Base-by-base conservation (phyloP, 1,140 invertebrate species). In the Pseudoatta argentina region DNA sequence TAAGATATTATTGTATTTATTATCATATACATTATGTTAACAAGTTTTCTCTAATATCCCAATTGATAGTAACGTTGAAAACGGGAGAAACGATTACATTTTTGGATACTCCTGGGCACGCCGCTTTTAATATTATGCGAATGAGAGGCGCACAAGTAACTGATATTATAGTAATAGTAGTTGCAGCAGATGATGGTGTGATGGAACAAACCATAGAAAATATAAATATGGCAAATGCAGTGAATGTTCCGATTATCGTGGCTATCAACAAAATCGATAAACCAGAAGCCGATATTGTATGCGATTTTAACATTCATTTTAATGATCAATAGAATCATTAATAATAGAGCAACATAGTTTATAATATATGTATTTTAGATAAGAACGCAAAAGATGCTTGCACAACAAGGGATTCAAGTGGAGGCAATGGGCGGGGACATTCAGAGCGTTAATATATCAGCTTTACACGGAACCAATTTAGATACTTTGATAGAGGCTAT, bases 191-290 rank as follows among this genome's bases (percentile, higher is more conserved):
- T 95, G 99, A 99, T 96, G 99, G 99, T 57, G 98, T 99, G 0
- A 99, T 99, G 98, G 98, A 99, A 86, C 99, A 99, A 96, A 99
- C 99, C 0, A 92, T 97, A 4, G 97, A 98, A 95, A 98, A 97
- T 57, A 97, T 98, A 51, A 91, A 96, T 87, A 97, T 98, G 97
- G 97, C 98, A 0, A 96, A 96, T 92, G 96, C 97, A 88, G 97
- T 97, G 3, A 96, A 97, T 86, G 97, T 99, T 89, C 99, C 99
- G 0, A 98, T 99, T 4, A 97, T 99, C 91, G 98, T 99, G 67
- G 99, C 99, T n/a, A 97, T 99, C 67, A 99, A 99, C 95, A 99
- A 99, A 96, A 99, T 99, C 90, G 99, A 99, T 95, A 99, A 99
- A 93, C 97, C 97, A 71, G 96, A 97, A 92, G 98, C 98, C 83